Conservation (phyloP, 1,140 invertebrate species). For the Scylla paramamosain region DNA sequence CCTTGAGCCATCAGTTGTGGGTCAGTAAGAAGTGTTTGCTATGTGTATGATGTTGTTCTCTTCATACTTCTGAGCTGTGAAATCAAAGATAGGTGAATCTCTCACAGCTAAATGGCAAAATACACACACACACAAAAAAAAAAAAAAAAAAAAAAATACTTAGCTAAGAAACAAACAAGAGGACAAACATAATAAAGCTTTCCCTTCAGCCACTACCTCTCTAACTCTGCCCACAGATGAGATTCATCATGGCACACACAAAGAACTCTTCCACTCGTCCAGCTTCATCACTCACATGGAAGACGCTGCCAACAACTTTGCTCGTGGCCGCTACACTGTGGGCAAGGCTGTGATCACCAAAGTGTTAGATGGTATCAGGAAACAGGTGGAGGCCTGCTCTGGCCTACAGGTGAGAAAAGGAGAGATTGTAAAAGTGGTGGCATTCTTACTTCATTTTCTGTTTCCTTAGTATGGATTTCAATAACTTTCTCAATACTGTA, state of each 20-base stretch:
- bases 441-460: no score
- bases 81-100: no score
- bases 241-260: conserved; percentile 10
- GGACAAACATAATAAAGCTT: background rate
- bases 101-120: no score
- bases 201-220: background rate
- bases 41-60: no score
- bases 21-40: conserved; percentile 30
- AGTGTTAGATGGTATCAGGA: conserved; percentile 48
- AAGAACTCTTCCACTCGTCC: conserved; percentile 30
- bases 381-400: conserved; percentile 57
- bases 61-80: no score
- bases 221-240: conserved; percentile 12
- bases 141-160: background rate
- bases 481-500: no score
- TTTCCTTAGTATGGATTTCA: no score
- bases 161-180: background rate
- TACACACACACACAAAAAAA: no score
- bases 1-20: conserved; percentile 83
- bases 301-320: conserved; percentile 63
- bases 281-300: conserved; percentile 34
- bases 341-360: conserved; percentile 17
- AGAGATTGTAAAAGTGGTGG: background rate
- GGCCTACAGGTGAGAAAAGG: conserved; percentile 52
- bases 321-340: conserved; percentile 47